These are phyloP conservation scores for Drosophila setifemur DNA, from an alignment of 1,140 invertebrate species.

Conservation along the genomic window DNA sequence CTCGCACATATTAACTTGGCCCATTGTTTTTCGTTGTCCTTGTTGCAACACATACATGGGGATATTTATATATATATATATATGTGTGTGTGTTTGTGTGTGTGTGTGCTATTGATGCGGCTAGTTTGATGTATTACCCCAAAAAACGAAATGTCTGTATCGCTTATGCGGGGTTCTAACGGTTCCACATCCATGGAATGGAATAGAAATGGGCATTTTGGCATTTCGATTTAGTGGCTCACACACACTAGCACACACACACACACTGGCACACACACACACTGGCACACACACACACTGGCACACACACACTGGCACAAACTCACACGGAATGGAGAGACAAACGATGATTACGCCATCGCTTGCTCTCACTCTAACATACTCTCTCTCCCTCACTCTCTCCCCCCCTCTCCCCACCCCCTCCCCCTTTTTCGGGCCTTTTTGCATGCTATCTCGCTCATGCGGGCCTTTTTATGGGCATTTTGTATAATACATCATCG, in stretches of 20 bases:
- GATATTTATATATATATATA: neutral
- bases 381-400: slow-evolving; percentile 1
- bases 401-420: neutral
- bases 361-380: slow-evolving; percentile 67
- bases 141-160: slow-evolving; percentile 81
- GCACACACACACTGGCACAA: slow-evolving; percentile 2
- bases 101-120: slow-evolving; percentile 77
- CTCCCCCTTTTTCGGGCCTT: slow-evolving; percentile 1
- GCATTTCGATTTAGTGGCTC: slow-evolving; percentile 78
- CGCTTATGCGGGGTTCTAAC: slow-evolving; percentile 77
- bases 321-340: slow-evolving; percentile 46
- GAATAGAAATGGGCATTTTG: slow-evolving; percentile 82
- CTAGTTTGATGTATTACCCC: slow-evolving; percentile 81
- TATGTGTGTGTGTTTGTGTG: slow-evolving; percentile 41
- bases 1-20: slow-evolving; percentile 65
- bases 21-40: too few relatives aligned
- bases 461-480: slow-evolving; percentile 81
- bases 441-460: slow-evolving; percentile 68
- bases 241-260: slow-evolving; percentile 44
- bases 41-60: too few relatives aligned
- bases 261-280: slow-evolving; percentile 1
- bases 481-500: slow-evolving; percentile 82
- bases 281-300: too few relatives aligned
- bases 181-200: slow-evolving; percentile 56
- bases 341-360: slow-evolving; percentile 80